These are phyloP conservation scores for Caracal caracal DNA, from an alignment of 2,113 vertebrate species.

Conservation along the genomic window DNA sequence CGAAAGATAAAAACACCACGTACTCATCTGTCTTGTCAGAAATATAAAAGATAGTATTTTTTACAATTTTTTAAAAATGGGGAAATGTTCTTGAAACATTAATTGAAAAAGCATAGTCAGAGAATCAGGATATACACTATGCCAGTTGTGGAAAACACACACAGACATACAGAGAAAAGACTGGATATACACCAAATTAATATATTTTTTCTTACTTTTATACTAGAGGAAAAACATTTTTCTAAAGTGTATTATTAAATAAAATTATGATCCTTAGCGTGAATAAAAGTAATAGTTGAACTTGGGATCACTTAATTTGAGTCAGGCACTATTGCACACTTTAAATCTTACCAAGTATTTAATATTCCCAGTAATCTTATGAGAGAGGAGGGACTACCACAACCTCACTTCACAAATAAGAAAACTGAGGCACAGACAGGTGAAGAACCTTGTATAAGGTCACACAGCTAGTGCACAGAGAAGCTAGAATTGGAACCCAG, in stretches of 20 bases:
- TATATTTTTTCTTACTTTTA: conserved; percentile 8
- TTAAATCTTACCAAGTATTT: conserved; percentile 31
- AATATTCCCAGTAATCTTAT: neutral
- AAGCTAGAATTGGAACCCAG: neutral
- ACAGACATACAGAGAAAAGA: neutral
- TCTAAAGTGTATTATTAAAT: neutral
- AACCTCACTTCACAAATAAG: neutral
- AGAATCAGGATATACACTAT: neutral
- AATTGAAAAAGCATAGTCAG: neutral
- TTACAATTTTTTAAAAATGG: neutral
- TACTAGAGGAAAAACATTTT: conserved; percentile 27
- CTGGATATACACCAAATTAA: neutral
- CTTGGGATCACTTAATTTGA: neutral
- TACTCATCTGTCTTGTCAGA: conserved; percentile 1
- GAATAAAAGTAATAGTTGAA: conserved; percentile 35
- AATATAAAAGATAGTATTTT: conserved; percentile 39
- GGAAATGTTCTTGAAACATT: neutral
- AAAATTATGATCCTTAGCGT: conserved; percentile 38
- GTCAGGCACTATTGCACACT: neutral
- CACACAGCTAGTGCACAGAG: neutral
- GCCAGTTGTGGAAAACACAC: neutral
- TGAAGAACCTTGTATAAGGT: neutral
- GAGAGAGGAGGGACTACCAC: neutral
- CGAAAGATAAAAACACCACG: conserved; percentile 1
- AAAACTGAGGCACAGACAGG: neutral